These are phyloP conservation scores for Myotis brandtii DNA, from an alignment of 2,113 vertebrate species.

Conservation along the genomic window DNA sequence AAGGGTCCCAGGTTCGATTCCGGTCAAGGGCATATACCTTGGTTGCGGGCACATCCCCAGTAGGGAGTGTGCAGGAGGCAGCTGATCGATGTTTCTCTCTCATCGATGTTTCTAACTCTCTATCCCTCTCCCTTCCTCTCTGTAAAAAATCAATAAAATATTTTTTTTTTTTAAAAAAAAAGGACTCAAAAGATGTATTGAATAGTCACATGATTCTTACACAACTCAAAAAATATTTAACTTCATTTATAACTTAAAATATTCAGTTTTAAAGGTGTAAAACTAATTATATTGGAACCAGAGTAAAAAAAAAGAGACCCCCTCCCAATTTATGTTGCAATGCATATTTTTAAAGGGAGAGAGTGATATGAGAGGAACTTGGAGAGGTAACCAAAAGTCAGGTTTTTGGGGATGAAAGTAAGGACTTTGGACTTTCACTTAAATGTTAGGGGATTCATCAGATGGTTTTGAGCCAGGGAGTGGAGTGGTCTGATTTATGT, in stretches of 20 bases:
- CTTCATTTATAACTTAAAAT: conserved; percentile 26
- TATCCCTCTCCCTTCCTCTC: too few relatives aligned
- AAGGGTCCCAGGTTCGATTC: too few relatives aligned
- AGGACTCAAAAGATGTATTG: background rate
- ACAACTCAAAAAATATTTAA: conserved; percentile 31
- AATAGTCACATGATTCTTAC: background rate
- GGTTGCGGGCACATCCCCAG: too few relatives aligned
- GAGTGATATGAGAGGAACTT: background rate
- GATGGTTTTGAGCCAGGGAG: background rate
- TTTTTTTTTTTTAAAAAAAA: too few relatives aligned
- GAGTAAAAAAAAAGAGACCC: background rate
- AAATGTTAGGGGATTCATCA: background rate
- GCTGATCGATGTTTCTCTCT: too few relatives aligned
- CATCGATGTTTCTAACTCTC: too few relatives aligned
- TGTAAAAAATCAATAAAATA: too few relatives aligned
- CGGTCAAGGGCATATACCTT: too few relatives aligned
- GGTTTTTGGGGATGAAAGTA: background rate
- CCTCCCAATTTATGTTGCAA: background rate
- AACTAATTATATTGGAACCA: background rate
- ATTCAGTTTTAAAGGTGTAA: background rate
- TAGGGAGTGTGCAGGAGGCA: too few relatives aligned
- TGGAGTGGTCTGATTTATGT: background rate
- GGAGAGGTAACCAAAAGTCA: background rate
- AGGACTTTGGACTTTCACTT: background rate
- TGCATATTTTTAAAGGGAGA: background rate